A percentile compares a stretch with the other conserved stretches of the same genome.
These are phyloP conservation scores for Zaprionus taronus DNA, from an alignment of 1,140 invertebrate genomes.

Conservation along the genomic window DNA sequence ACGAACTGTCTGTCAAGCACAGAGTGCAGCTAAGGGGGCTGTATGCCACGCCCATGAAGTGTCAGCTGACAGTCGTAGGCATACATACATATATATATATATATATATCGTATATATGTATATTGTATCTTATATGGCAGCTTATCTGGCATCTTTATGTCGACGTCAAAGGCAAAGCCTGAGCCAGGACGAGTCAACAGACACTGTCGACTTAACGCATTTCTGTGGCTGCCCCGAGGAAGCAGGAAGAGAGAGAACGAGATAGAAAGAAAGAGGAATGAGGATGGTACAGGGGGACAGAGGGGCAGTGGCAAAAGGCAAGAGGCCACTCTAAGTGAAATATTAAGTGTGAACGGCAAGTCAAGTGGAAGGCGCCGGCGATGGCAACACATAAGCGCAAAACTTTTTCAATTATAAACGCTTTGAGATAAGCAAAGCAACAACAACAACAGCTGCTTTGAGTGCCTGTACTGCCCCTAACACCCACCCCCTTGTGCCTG, in stretches of 20 bases:
- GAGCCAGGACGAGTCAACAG: constrained; percentile 10
- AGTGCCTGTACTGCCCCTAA: constrained; percentile 4
- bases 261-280: not conserved
- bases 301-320: not conserved
- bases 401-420: constrained; percentile 78
- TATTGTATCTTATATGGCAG: not conserved
- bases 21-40: not conserved
- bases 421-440: constrained; percentile 48
- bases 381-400: constrained; percentile 49
- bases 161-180: constrained; percentile 11
- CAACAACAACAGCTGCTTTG: constrained; percentile 30
- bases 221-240: constrained; percentile 4
- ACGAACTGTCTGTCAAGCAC: constrained; percentile 14
- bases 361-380: constrained; percentile 51
- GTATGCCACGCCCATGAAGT: not conserved
- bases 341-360: constrained; percentile 71
- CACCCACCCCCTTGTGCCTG: not conserved
- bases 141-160: constrained; percentile 17
- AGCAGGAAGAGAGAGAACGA: not conserved
- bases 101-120: not conserved
- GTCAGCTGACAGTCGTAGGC: too few species aligned
- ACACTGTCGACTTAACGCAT: constrained; percentile 24
- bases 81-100: too few species aligned
- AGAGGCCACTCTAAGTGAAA: constrained; percentile 42
- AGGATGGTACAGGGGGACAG: too few species aligned